Base-by-base conservation (phyloP, 2,888 invertebrate species). In the Colostygia pectinataria region DNA sequence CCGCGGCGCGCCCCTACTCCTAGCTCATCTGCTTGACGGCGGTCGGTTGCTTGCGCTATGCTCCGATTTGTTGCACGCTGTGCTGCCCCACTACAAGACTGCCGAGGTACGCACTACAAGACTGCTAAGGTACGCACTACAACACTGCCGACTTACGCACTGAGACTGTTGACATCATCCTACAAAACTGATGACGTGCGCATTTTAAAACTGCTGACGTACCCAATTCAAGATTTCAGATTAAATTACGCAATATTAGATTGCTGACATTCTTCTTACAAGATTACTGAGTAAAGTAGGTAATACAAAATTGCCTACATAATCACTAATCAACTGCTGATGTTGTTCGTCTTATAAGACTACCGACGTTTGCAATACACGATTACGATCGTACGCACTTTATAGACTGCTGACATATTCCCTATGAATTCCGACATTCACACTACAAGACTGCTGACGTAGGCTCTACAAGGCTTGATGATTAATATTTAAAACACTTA, bases 71-170 rank as follows among this genome's bases (percentile, higher is more conserved):
- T 85, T 96, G 25, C 94, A 95, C 63, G 92, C 94, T 24, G 93
- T 96, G 38, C 83, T 96, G 61, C 95, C 96, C 13, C 94, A 94
- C 48, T 96, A 96, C 77, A 94, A 95, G 66, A 96, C 96, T 42
- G 96, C 96, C 4, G 96, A 96, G 91, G 96, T 94, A 63, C 23
- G 6, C 15, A 12, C 18, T 20, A 10, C 18, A 20, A 32, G 15
- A 9, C 27, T 1, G 2, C 4, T 4, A 4, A 5, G 10, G 6
- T 12, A 12, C 96, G 13, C 93, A 94, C 48, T 96, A 96, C 77
- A 94, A 95, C 66, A 96, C 96, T 41, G 96, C 96, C 4, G 96
- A 96, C 91, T 96, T 94, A 63, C 34, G 6, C n/a, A n/a, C n/a
- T n/a, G n/a, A n/a, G n/a, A n/a, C n/a, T n/a, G n/a, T n/a, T n/a